Evolutionary conservation across 2,797 vertebrate genomes (phyloP), one percentile per base, ranked within the genome.

Genomic region (Catamblyrhynchus diadema): DNA sequence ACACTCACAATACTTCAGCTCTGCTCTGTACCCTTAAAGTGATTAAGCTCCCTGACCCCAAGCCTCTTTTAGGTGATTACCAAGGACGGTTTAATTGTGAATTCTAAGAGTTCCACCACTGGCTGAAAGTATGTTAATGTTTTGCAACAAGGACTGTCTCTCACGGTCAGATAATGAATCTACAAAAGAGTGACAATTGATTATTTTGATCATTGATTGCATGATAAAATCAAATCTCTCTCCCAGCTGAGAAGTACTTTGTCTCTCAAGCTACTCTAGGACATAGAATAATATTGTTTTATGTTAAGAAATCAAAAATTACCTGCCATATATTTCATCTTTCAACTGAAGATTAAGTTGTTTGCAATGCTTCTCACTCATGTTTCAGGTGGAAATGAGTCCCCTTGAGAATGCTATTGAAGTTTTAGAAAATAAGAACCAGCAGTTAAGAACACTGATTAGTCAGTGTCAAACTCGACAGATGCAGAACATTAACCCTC

Each of bases 331-430:
- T 71, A 59, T 70, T 83, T 83, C 3, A n/a, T 88, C 47, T 77
- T 94, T 56, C 41, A 69, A 12, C 22, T 71, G 42, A 80, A 78
- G 81, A 89, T 78, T 81, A 88, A 91, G 39, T 47, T 61, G 27
- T 74, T 81, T 87, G 53, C 39, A 42, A 80, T 74, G 25, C 84
- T 86, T 61, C 80, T 81, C 35, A 37, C 65, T 83, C 10, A 8
- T 23, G 11, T 90, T 93, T 33, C 96, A 99, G 99, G 98, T 99
- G 96, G 99, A 99, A 98, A 99, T 99, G 96, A 99, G 99, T 97
- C 99, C 99, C 7, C 98, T 99, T 97, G 99, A 99, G 97, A 99
- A 99, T 75, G 99, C 99, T 88, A 99, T 99, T 59, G 99, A 99
- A 97, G 99, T 99, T 73, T 97, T 99, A 77, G 99, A 99, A 98